Base-by-base conservation (phyloP, 2,113 vertebrate species). In the Rhinoderma darwinii region DNA sequence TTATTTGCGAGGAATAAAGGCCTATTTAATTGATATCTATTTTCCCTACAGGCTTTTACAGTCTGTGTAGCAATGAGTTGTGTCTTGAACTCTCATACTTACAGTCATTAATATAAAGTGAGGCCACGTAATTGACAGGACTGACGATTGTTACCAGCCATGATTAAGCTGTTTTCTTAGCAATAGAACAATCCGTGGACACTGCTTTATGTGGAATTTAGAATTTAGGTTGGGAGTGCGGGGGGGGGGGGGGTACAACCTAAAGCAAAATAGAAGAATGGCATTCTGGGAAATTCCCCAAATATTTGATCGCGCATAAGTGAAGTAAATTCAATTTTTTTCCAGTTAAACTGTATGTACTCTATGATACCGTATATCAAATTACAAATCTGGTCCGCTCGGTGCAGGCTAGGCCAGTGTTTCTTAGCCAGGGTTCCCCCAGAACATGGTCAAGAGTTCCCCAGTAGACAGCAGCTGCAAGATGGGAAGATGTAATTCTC, bases 1-100 rank as follows among this genome's bases (percentile, higher is more conserved):
- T 85, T 85, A 61, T 77, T 85, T 44, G 25, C 39, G 18, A 63
- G 56, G 54, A 20, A 85, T 76, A 85, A 77, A 85, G 84, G 76
- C 18, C 84, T 78, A 77, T 77, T 75, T 85, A 78, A 78, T 30
- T 44, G 51, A 72, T 76, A 50, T 85, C 84, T 73, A 41, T 75
- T 84, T 66, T 78, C 54, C 74, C 84, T 68, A 37, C 84, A 85
- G 84, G 73, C 22, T 44, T 83, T 82, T n/a, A 9, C 81, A 83
- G 63, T 47, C 43, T 68, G 37, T 10, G 22, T 44, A 47, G 59
- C 73, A 20, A 5, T 44, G 18, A 22, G 56, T 50, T 15, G 78
- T 59, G 78, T 41, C 25, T 35, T 81, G 78, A 81, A 81, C 78
- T 81, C 56, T 27, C 22, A 9, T 41, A 10, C 79, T 66, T 61